phyloP scores from a whole-genome alignment of 2,113 vertebrate genomes.

The Chiloscyllium plagiosum region DNA sequence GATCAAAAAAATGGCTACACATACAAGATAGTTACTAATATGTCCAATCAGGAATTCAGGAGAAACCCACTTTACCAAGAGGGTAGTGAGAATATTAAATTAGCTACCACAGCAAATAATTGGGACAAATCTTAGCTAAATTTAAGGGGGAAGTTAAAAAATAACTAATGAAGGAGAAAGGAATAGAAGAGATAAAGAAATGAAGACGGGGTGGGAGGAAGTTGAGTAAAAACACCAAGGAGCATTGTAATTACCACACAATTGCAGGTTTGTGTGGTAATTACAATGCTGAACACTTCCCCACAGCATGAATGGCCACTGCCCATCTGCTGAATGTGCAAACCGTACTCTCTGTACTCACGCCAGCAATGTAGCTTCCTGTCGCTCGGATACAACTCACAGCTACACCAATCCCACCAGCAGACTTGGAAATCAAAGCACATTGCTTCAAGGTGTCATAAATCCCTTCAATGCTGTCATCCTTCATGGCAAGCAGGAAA shows the following conservation, averaged over 20 bases:
- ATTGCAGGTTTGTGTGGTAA: background rate
- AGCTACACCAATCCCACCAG: constrained; percentile 87
- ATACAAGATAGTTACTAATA: background rate
- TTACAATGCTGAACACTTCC: background rate
- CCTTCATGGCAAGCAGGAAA: constrained; percentile 90
- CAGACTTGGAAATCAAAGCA: constrained; percentile 91
- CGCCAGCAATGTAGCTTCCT: constrained; percentile 94
- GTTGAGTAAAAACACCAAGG: background rate
- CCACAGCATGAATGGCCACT: no score
- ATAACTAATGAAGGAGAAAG: background rate
- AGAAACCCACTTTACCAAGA: background rate
- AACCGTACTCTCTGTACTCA: constrained; percentile 49
- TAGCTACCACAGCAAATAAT: background rate
- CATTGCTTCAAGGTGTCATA: constrained; percentile 95
- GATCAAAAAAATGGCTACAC: background rate
- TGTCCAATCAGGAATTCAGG: background rate
- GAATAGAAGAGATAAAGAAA: background rate
- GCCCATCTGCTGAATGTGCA: background rate
- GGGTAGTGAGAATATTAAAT: background rate
- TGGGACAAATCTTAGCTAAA: background rate
- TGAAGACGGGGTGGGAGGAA: background rate
- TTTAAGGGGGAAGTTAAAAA: background rate
- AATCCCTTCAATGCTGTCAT: constrained; percentile 95
- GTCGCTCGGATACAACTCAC: constrained; percentile 92
- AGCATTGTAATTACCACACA: no score